These are phyloP conservation scores for Albula goreensis DNA, from an alignment of 2,113 vertebrate species.

Conservation along the genomic window DNA sequence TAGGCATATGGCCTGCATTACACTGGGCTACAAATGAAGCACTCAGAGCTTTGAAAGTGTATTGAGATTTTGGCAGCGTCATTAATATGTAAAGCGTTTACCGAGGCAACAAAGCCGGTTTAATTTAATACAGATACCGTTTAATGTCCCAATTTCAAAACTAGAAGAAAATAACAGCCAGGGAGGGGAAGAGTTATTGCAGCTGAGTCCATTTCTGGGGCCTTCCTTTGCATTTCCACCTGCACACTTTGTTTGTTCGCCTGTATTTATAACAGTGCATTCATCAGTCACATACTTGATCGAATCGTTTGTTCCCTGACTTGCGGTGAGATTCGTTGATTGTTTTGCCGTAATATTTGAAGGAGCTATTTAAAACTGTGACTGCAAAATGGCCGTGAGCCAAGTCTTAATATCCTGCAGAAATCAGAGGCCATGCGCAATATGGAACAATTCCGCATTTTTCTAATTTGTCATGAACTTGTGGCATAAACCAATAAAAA, in stretches of 20 bases:
- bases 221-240: not conserved
- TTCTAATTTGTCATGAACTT: not conserved
- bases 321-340: not conserved
- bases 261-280: not conserved
- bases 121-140: slow-evolving; percentile 23
- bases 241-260: not conserved
- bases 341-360: not conserved
- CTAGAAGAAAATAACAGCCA: slow-evolving; percentile 10
- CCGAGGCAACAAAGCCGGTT: slow-evolving; percentile 18
- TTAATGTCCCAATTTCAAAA: not conserved
- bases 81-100: slow-evolving; percentile 30
- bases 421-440: not conserved
- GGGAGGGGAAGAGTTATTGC: not conserved
- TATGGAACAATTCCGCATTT: not conserved
- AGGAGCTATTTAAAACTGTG: not conserved
- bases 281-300: not conserved
- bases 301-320: not conserved
- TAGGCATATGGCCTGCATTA: slow-evolving; percentile 13
- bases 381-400: not conserved
- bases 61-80: slow-evolving; percentile 20
- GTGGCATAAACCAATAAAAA: not conserved
- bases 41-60: slow-evolving; percentile 12
- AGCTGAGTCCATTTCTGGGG: not conserved
- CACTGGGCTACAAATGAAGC: not conserved
- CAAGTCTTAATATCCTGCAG: not conserved